phyloP scores from a whole-genome alignment of 1,140 invertebrate species.

The Euglossa dilemma region DNA sequence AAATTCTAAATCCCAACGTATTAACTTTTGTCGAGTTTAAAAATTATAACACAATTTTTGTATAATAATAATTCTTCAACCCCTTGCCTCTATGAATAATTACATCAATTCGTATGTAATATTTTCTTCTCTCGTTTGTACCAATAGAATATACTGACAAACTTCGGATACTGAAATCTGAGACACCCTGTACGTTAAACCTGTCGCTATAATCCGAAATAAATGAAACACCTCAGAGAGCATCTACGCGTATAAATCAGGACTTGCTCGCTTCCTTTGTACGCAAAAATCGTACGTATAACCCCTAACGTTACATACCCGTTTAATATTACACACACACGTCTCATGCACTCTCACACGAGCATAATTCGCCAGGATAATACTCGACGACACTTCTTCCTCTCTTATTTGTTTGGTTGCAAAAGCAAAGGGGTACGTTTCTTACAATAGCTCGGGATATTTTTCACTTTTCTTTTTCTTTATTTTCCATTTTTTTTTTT shows the following conservation, averaged over 20 bases:
- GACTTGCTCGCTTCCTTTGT: not conserved
- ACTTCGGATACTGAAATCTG: too few relatives aligned
- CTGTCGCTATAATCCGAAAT: not conserved
- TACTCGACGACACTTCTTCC: not conserved
- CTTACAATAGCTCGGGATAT: slow-evolving; percentile 21
- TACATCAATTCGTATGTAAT: too few relatives aligned
- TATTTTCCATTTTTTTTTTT: not conserved
- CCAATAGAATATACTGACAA: too few relatives aligned
- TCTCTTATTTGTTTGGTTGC: slow-evolving; percentile 7
- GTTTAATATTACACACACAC: not conserved
- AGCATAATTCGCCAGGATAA: not conserved
- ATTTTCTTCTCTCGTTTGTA: too few relatives aligned
- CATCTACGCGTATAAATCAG: not conserved
- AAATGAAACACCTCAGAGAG: too few relatives aligned
- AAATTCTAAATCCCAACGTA: too few relatives aligned
- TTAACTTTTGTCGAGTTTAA: too few relatives aligned
- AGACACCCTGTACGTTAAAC: not conserved
- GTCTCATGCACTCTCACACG: too few relatives aligned
- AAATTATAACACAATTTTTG: too few relatives aligned
- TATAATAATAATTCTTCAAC: too few relatives aligned
- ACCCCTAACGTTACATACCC: slow-evolving; percentile 4
- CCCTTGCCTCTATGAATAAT: too few relatives aligned
- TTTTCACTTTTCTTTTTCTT: not conserved
- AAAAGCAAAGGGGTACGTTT: slow-evolving; percentile 29
- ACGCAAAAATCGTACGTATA: slow-evolving; percentile 4